These are phyloP conservation scores for Hippoglossus stenolepis DNA, from an alignment of 2,113 vertebrate genomes.

Conservation along the genomic window DNA sequence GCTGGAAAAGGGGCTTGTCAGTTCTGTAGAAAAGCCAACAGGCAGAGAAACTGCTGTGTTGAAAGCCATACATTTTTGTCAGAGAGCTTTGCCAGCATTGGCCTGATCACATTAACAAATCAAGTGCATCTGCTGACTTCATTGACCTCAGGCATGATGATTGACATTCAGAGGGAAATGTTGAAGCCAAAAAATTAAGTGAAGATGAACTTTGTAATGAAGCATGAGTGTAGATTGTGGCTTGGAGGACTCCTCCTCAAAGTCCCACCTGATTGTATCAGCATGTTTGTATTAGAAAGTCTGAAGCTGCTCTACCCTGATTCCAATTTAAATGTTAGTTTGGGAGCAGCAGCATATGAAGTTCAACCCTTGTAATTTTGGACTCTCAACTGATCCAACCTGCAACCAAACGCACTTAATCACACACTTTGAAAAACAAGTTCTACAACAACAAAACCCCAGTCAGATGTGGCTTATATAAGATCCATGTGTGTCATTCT, in stretches of 20 bases:
- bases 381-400: neutral
- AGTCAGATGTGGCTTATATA: conserved; percentile 53
- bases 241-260: conserved; percentile 28
- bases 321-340: conserved; percentile 12
- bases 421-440: conserved; percentile 36
- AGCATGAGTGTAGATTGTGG: conserved; percentile 45
- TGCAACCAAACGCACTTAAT: conserved; percentile 1
- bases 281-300: conserved; percentile 41
- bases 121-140: conserved; percentile 51
- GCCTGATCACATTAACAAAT: conserved; percentile 30
- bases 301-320: neutral
- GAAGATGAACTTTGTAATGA: conserved; percentile 32
- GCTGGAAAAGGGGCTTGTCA: neutral
- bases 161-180: conserved; percentile 45
- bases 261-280: conserved; percentile 55
- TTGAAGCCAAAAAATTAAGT: conserved; percentile 51
- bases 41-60: neutral
- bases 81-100: neutral
- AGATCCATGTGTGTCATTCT: conserved; percentile 26
- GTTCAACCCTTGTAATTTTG: conserved; percentile 8
- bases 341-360: conserved; percentile 5
- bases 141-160: conserved; percentile 42
- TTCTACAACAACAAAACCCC: conserved; percentile 29
- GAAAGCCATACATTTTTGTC: conserved; percentile 1
- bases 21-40: conserved; percentile 12